Evolutionary conservation across 2,113 vertebrate genomes (phyloP).

Genomic region (Sorex araneus): DNA sequence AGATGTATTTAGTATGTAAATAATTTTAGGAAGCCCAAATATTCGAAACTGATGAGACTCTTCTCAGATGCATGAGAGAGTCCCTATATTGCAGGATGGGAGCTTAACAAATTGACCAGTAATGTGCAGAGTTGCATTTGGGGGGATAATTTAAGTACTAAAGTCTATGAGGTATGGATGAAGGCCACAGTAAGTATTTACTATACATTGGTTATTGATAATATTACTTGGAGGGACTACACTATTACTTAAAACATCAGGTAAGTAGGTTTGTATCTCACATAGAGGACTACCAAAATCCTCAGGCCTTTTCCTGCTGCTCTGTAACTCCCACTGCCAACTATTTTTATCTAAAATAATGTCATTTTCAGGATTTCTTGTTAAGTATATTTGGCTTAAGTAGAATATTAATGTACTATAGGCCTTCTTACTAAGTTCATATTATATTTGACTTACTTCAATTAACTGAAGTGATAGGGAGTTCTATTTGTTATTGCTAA

Average conservation of each 20-base stretch:
- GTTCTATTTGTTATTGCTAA: not conserved
- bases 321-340: not conserved
- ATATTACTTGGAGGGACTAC: not conserved
- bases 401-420: not conserved
- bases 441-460: no score
- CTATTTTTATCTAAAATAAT: not conserved
- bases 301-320: not conserved
- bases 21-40: not conserved
- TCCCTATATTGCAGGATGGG: not conserved
- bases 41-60: not conserved
- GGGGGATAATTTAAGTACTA: not conserved
- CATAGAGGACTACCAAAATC: not conserved
- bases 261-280: not conserved
- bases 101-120: not conserved
- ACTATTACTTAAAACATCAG: not conserved
- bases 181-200: not conserved
- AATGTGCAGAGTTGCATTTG: not conserved
- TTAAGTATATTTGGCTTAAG: not conserved
- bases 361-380: not conserved
- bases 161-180: not conserved
- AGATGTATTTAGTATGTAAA: constrained; percentile 15
- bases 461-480: not conserved
- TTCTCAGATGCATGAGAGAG: not conserved
- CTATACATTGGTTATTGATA: not conserved
- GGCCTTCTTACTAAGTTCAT: no score